phyloP scores from a whole-genome alignment of 2,797 vertebrate genomes.

The Microcaecilia unicolor region DNA sequence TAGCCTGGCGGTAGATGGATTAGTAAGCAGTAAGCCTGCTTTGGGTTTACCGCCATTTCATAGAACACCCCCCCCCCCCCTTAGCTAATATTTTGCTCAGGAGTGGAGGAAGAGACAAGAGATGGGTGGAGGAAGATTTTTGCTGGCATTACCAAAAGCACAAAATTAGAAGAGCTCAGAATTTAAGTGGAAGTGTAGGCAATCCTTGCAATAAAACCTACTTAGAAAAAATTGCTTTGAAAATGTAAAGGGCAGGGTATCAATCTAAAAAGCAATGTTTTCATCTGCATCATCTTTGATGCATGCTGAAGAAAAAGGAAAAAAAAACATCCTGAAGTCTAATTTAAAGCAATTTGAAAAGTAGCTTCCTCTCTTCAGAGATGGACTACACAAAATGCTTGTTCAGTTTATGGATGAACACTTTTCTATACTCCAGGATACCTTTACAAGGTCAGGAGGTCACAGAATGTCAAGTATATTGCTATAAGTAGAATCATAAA shows the following conservation, averaged over 20 bases:
- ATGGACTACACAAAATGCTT: slow-evolving; percentile 10
- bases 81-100: too few species aligned
- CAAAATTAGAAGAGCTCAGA: slow-evolving; percentile 3
- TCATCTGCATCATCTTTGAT: background rate
- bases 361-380: background rate
- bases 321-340: background rate
- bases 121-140: too few species aligned
- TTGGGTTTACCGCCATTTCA: too few species aligned
- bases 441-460: slow-evolving; percentile 6
- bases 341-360: slow-evolving; percentile 7
- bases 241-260: background rate
- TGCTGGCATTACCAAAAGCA: too few species aligned
- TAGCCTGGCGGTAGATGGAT: too few species aligned
- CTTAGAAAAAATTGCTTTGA: background rate
- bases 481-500: background rate
- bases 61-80: too few species aligned
- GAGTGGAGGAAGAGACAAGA: too few species aligned
- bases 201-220: background rate
- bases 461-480: background rate
- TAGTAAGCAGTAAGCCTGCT: too few species aligned
- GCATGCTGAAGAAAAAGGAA: background rate
- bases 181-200: background rate
- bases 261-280: background rate
- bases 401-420: slow-evolving; percentile 1
- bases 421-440: slow-evolving; percentile 2